Conservation (phyloP, 2,113 vertebrate genomes). For the Siniperca chuatsi region DNA sequence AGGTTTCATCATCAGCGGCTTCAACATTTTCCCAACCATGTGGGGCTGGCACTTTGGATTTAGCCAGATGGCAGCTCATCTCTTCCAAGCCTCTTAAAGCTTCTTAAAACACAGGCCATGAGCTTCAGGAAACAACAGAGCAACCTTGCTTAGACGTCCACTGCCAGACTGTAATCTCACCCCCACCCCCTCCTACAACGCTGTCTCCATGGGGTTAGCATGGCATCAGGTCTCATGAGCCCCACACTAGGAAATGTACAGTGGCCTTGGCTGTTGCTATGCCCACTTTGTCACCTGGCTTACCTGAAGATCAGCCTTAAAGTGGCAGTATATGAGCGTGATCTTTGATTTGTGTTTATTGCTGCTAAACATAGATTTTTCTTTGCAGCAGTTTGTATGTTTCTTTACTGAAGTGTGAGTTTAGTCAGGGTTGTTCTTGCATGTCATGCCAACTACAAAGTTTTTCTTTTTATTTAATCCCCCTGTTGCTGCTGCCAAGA, state of each 20-base stretch:
- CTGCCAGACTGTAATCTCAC: conserved; percentile 65
- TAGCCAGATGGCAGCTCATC: conserved; percentile 80
- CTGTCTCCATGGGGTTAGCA: conserved; percentile 65
- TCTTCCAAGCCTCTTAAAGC: conserved; percentile 74
- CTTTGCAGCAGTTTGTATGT: not conserved
- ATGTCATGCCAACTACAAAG: not conserved
- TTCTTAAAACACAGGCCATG: conserved; percentile 70
- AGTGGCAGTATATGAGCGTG: not conserved
- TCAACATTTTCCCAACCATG: conserved; percentile 38
- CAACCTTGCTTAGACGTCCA: conserved; percentile 57
- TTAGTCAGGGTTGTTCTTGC: not conserved
- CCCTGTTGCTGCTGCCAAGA: conserved; percentile 17
- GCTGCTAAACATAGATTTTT: not conserved
- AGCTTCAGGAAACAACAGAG: conserved; percentile 66
- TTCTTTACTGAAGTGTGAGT: not conserved
- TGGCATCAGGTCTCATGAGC: conserved; percentile 44
- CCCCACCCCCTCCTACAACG: not conserved
- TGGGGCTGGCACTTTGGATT: conserved; percentile 45
- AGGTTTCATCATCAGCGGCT: not conserved
- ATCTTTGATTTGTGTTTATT: not conserved
- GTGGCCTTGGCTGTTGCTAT: conserved; percentile 57
- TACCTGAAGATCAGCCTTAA: conserved; percentile 30
- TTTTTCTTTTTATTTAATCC: conserved; percentile 13
- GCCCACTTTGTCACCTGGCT: conserved; percentile 22
- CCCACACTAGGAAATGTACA: conserved; percentile 35